Percentiles rank a stretch among this genome's conserved stretches.
These are phyloP conservation scores for Andrena camellia DNA, from an alignment of 2,888 invertebrate species.

Conservation along the genomic window DNA sequence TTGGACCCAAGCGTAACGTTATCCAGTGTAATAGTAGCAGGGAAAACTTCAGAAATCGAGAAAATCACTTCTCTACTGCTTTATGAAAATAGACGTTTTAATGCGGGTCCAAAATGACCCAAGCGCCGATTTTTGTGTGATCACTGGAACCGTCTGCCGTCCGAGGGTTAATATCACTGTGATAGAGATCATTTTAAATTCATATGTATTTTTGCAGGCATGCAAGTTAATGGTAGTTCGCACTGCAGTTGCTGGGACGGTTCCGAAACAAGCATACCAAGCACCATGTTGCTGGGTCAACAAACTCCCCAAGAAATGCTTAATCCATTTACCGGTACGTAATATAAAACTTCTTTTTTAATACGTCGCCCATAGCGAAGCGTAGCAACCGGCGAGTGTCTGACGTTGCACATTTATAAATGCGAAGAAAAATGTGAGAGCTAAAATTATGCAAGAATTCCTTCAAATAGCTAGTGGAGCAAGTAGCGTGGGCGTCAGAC, in stretches of 20 bases:
- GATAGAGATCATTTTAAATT: too few species aligned
- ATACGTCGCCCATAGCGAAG: background rate
- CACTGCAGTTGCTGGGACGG: slow-evolving; percentile 83
- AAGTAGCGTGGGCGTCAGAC: slow-evolving; percentile 74
- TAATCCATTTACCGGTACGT: slow-evolving; percentile 81
- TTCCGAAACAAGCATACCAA: slow-evolving; percentile 82
- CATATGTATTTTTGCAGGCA: slow-evolving; percentile 71
- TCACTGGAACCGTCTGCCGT: too few species aligned
- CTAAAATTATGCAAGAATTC: slow-evolving; percentile 78
- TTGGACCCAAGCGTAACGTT: background rate
- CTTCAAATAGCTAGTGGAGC: slow-evolving; percentile 75
- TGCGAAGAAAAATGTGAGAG: slow-evolving; percentile 63
- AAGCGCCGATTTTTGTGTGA: too few species aligned
- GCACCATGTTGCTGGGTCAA: slow-evolving; percentile 83
- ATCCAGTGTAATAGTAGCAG: background rate
- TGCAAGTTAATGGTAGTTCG: slow-evolving; percentile 84
- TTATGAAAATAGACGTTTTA: too few species aligned
- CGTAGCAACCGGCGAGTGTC: background rate
- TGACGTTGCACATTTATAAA: slow-evolving; percentile 51
- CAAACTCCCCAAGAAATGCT: slow-evolving; percentile 84
- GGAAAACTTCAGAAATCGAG: too few species aligned
- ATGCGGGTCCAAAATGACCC: too few species aligned
- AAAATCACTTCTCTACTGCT: too few species aligned
- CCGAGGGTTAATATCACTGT: too few species aligned
- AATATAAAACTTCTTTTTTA: slow-evolving; percentile 27